Percentiles rank a stretch among this genome's conserved stretches.
Evolutionary conservation across 2,113 vertebrate species (phyloP).

Genomic region (Macquaria ambigua): DNA sequence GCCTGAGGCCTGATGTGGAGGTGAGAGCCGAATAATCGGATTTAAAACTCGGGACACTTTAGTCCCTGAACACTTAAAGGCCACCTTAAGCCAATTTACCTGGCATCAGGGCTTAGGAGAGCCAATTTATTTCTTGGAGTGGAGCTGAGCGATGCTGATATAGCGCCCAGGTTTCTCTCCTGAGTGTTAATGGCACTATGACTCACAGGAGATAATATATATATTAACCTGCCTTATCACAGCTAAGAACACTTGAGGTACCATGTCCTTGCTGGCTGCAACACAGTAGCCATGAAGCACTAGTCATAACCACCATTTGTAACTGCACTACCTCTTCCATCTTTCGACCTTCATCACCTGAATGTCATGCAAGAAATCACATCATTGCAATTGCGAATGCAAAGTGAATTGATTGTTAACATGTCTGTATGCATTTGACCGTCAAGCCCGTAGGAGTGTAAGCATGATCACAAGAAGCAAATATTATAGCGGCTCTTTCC

Average conservation of each 20-base stretch:
- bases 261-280: slow-evolving; percentile 62
- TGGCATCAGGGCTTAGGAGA: slow-evolving; percentile 78
- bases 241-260: slow-evolving; percentile 34
- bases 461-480: slow-evolving; percentile 46
- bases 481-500: slow-evolving; percentile 74
- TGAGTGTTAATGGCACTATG: slow-evolving; percentile 71
- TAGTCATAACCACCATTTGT: slow-evolving; percentile 42
- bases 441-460: not conserved
- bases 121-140: slow-evolving; percentile 81
- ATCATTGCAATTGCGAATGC: slow-evolving; percentile 39
- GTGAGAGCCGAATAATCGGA: slow-evolving; percentile 81
- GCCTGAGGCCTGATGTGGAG: slow-evolving; percentile 77
- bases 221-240: slow-evolving; percentile 64
- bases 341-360: slow-evolving; percentile 38
- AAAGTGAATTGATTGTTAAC: slow-evolving; percentile 50
- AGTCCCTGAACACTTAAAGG: slow-evolving; percentile 82
- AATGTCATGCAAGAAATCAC: slow-evolving; percentile 29
- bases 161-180: slow-evolving; percentile 57
- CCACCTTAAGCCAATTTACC: slow-evolving; percentile 86
- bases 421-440: slow-evolving; percentile 35
- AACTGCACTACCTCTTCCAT: slow-evolving; percentile 43
- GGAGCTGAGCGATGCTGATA: slow-evolving; percentile 73
- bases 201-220: slow-evolving; percentile 68
- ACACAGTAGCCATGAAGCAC: slow-evolving; percentile 41
- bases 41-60: slow-evolving; percentile 81